Conservation (phyloP, 2,888 invertebrate species). For the Zelleria hepariella region DNA sequence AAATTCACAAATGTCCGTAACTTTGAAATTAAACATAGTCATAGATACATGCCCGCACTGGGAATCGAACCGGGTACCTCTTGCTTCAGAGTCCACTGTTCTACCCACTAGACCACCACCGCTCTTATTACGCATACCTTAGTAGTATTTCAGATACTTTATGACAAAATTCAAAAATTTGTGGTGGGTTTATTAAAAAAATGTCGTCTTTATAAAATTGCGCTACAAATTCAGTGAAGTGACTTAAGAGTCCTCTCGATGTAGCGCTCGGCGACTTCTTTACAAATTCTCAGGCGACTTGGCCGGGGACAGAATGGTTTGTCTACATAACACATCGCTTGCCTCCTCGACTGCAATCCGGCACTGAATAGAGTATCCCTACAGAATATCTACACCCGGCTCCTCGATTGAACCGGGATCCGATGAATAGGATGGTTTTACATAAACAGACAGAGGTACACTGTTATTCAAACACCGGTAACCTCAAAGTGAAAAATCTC, state of each 20-base stretch:
- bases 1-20: too few species aligned
- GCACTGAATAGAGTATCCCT: conserved; percentile 28
- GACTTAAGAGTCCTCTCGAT: background rate
- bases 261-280: conserved; percentile 21
- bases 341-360: conserved; percentile 25
- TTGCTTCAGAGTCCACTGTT: too few species aligned
- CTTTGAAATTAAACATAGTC: too few species aligned
- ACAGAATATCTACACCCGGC: conserved; percentile 8
- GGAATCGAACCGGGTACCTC: too few species aligned
- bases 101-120: too few species aligned
- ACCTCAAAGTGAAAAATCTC: background rate
- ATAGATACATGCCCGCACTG: too few species aligned
- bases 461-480: background rate
- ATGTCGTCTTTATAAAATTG: background rate
- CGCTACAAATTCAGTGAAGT: conserved; percentile 1
- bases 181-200: background rate
- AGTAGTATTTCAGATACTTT: too few species aligned
- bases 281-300: conserved; percentile 36
- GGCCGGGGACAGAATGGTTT: conserved; percentile 17
- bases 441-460: conserved; percentile 18
- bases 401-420: conserved; percentile 16
- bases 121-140: too few species aligned
- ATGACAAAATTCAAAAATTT: too few species aligned
- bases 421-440: conserved; percentile 23
- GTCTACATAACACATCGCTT: conserved; percentile 21